Evolutionary conservation across 1,140 invertebrate species (phyloP).

Genomic region (Heliothis virescens): DNA sequence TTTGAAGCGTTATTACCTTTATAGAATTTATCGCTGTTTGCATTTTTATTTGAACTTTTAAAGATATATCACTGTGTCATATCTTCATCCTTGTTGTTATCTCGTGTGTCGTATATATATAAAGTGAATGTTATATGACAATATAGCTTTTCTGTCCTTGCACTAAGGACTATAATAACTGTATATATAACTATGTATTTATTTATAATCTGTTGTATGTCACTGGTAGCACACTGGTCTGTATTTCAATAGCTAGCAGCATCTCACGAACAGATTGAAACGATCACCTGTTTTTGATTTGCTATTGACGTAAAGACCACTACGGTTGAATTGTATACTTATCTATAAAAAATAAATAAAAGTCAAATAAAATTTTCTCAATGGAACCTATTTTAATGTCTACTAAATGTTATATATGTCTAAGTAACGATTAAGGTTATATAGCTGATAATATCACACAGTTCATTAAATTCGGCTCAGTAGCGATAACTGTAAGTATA

Average conservation of each 20-base stretch:
- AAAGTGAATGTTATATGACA: constrained; percentile 78
- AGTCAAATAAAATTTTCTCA: constrained; percentile 63
- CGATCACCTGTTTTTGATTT: constrained; percentile 21
- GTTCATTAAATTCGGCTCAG: constrained; percentile 71
- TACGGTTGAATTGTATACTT: constrained; percentile 62
- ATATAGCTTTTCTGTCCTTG: constrained; percentile 74
- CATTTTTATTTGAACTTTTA: constrained; percentile 62
- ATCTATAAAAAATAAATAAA: constrained; percentile 49
- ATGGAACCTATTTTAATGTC: constrained; percentile 73
- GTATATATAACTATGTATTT: constrained; percentile 64
- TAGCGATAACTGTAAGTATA: constrained; percentile 72
- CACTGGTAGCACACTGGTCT: constrained; percentile 55
- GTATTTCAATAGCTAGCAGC: constrained; percentile 59
- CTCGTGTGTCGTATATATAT: constrained; percentile 72
- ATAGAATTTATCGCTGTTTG: constrained; percentile 72
- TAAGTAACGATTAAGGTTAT: constrained; percentile 78
- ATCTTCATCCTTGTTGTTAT: constrained; percentile 81
- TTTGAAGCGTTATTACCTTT: constrained; percentile 73
- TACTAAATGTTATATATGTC: constrained; percentile 83
- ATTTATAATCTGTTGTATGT: constrained; percentile 62
- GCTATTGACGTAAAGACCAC: constrained; percentile 63
- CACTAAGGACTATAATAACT: constrained; percentile 55
- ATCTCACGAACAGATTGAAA: constrained; percentile 1
- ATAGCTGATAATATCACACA: constrained; percentile 70
- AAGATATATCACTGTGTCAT: constrained; percentile 77